Evolutionary conservation across 2,113 vertebrate species (phyloP).

Genomic region (Bos javanicus): DNA sequence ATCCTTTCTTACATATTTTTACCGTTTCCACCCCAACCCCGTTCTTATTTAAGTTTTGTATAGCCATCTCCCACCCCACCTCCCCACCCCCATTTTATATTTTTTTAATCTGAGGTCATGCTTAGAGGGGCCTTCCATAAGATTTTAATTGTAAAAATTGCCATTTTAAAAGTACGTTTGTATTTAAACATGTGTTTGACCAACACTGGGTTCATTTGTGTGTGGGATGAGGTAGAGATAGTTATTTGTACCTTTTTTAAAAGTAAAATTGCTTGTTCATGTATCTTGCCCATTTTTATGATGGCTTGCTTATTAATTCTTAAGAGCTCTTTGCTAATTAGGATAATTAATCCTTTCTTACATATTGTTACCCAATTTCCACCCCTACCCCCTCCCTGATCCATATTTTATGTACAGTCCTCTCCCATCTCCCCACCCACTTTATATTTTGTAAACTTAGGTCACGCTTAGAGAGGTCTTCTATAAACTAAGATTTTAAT

Average conservation of each 20-base stretch:
- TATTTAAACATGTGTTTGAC: background rate
- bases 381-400: background rate
- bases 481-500: background rate
- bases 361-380: background rate
- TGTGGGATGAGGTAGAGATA: background rate
- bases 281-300: background rate
- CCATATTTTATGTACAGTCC: background rate
- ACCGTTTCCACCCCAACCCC: background rate
- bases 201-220: background rate
- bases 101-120: background rate
- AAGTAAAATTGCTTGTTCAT: background rate
- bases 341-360: background rate
- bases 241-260: background rate
- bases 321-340: background rate
- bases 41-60: background rate
- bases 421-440: fast-evolving
- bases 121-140: background rate
- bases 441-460: background rate
- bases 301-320: background rate
- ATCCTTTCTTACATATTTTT: background rate
- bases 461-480: background rate
- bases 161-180: background rate
- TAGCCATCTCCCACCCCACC: background rate
- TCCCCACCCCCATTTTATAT: background rate
- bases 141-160: background rate